Percentiles rank a stretch among this genome's conserved stretches.
Conservation (phyloP, 2,888 invertebrate genomes). For the Drosophila buzzatii region DNA sequence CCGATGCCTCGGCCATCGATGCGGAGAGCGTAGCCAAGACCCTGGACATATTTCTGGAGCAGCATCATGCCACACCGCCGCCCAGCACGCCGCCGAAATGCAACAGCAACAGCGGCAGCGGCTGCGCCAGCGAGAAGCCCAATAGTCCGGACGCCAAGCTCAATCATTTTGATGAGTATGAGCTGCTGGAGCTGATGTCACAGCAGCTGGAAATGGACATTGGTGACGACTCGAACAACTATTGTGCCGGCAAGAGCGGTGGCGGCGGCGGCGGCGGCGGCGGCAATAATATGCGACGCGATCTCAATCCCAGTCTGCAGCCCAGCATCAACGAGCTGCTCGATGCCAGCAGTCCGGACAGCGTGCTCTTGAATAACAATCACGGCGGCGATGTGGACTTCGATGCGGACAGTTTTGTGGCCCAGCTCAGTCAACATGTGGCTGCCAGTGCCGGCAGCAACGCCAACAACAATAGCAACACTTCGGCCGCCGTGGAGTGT, state of each 20-base stretch:
- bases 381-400: conserved; percentile 73
- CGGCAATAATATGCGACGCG: conserved; percentile 70
- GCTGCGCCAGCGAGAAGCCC: conserved; percentile 54
- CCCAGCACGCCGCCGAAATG: conserved; percentile 65
- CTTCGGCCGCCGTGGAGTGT: conserved; percentile 29
- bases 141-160: conserved; percentile 79
- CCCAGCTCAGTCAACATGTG: conserved; percentile 78
- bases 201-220: conserved; percentile 87
- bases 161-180: conserved; percentile 85
- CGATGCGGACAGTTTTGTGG: conserved; percentile 82
- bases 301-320: conserved; percentile 84
- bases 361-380: conserved; percentile 65
- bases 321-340: conserved; percentile 86
- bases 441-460: conserved; percentile 25
- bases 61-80: conserved; percentile 76
- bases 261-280: conserved; percentile 7
- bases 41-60: conserved; percentile 83
- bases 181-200: conserved; percentile 84
- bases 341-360: conserved; percentile 83
- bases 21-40: conserved; percentile 83
- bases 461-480: conserved; percentile 41
- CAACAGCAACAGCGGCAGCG: conserved; percentile 39
- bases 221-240: conserved; percentile 83
- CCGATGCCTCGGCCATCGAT: conserved; percentile 78
- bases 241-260: conserved; percentile 39